Percentiles rank a stretch among this genome's conserved stretches.
Conservation (phyloP, 2,113 vertebrate genomes). For the Sorex araneus region DNA sequence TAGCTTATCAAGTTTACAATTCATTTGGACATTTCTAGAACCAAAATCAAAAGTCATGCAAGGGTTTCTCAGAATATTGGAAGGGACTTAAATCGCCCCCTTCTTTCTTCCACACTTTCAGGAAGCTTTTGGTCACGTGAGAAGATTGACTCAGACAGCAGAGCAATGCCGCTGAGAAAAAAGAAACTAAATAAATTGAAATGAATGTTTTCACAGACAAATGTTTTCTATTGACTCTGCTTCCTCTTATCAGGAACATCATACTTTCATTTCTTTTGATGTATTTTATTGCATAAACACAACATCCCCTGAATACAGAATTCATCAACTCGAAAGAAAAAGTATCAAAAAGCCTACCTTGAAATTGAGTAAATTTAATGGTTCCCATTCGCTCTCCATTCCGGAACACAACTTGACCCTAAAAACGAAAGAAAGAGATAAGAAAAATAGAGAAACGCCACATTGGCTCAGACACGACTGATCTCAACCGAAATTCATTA, state of each 20-base stretch:
- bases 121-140: background rate
- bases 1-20: background rate
- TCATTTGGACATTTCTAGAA: conserved; percentile 24
- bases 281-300: conserved; percentile 53
- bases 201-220: conserved; percentile 31
- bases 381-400: conserved; percentile 99
- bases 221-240: conserved; percentile 24
- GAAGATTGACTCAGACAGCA: background rate
- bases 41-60: background rate
- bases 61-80: background rate
- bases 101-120: background rate
- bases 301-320: conserved; percentile 49
- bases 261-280: conserved; percentile 70
- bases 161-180: conserved; percentile 23
- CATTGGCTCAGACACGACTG: conserved; percentile 56
- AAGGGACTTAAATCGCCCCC: background rate
- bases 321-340: conserved; percentile 77
- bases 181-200: conserved; percentile 28
- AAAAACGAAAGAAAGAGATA: conserved; percentile 81
- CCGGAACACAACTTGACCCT: conserved; percentile 99
- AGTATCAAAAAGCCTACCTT: conserved; percentile 92
- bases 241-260: conserved; percentile 67
- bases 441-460: conserved; percentile 84
- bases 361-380: conserved; percentile 99
- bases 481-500: conserved; percentile 68